Evolutionary conservation across 1,140 invertebrate species (phyloP).

Genomic region (Globodera rostochiensis): DNA sequence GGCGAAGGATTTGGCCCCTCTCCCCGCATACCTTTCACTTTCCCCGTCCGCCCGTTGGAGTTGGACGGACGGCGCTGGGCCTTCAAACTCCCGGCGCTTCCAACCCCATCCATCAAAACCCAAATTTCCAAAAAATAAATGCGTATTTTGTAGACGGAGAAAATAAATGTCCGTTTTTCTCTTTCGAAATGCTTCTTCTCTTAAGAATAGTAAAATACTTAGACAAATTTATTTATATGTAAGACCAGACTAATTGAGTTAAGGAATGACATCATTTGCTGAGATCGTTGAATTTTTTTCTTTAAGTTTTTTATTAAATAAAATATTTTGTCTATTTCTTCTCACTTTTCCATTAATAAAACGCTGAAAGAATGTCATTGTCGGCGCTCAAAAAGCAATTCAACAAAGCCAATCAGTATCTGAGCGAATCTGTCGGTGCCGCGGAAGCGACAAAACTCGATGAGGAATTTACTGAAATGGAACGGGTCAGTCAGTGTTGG

Average conservation of each 20-base stretch:
- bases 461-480: constrained; percentile 97
- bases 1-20: not conserved
- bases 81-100: not conserved
- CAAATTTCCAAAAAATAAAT: not conserved
- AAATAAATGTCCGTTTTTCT: not conserved
- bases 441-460: constrained; percentile 98
- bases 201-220: too few species aligned
- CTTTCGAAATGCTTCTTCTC: too few species aligned
- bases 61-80: not conserved
- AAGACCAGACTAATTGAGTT: too few species aligned
- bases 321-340: too few species aligned
- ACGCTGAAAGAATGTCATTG: constrained; percentile 53
- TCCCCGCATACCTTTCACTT: not conserved
- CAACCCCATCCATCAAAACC: not conserved
- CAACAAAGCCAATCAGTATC: constrained; percentile 73
- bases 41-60: not conserved
- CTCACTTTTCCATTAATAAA: too few species aligned
- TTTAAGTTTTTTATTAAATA: too few species aligned
- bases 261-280: too few species aligned
- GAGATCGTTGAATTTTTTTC: too few species aligned
- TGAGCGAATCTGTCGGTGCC: constrained; percentile 99
- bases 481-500: constrained; percentile 83
- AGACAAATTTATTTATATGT: too few species aligned
- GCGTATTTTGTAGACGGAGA: not conserved
- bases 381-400: constrained; percentile 63